Evolutionary conservation across 1,140 invertebrate genomes (phyloP), one percentile per base, ranked within the genome.

Genomic region (Camponotus vicinus): DNA sequence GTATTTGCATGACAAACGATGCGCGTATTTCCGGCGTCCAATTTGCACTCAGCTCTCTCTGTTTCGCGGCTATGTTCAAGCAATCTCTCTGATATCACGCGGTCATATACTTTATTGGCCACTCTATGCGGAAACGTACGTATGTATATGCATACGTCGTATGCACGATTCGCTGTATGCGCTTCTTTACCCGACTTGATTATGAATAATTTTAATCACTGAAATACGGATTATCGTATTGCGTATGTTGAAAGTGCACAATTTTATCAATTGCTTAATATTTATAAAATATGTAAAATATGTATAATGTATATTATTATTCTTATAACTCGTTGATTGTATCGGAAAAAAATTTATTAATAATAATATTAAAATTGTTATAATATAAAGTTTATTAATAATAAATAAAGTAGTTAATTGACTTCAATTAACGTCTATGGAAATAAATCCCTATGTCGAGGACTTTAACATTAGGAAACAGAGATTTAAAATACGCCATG

Each of bases 1-100:
- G 77, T 91, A 94, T 93, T 94, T 94, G 92, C 92, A 93, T 94
- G 92, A 92, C 93, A 94, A 93, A 93, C 92, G 91, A 75, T 88
- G 77, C 37, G 70, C 76, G 32, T 40, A 73, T 76, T 52, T 73
- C 88, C 52, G 73, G 86, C 40, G 76, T 89, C 87, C 76, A 89
- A 90, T 87, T 70, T 76, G 64, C 40, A 57, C 55, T 52, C 69
- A 64, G 78, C 76, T 49, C 11, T 15, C 79, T 59, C 76, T 80
- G 64, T 66, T 67, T 75, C 69, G 69, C 82, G 82, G 61, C 49
- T 64, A 85, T 66, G 73, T 85, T 85, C 82, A 45, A 85, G 82
- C 82, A 78, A 85, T 85, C 82, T 85, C 73, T 85, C 82, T 85
- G 75, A 78, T 78, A 78, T 78, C 82, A 57, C 75, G 59, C 63